Evolutionary conservation across 2,888 invertebrate species (phyloP).

Genomic region (Subacronicta megacephala): DNA sequence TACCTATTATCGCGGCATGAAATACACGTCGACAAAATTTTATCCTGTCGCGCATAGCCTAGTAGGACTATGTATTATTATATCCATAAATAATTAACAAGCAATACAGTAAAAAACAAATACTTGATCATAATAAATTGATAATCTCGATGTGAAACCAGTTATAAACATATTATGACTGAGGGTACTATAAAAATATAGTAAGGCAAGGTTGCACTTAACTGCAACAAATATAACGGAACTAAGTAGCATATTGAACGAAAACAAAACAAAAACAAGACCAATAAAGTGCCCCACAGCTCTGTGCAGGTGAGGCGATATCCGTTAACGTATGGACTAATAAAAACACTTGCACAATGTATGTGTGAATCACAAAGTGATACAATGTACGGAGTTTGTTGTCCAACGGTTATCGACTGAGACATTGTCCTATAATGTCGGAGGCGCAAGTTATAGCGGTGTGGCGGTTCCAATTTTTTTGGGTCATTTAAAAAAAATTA

Average conservation of each 20-base stretch:
- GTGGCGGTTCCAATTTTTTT: conserved; percentile 3
- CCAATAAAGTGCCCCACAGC: conserved; percentile 8
- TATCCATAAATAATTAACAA: neutral
- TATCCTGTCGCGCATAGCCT: too few relatives aligned
- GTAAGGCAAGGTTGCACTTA: neutral
- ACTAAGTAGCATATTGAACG: conserved; percentile 10
- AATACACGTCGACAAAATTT: too few relatives aligned
- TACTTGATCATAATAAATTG: neutral
- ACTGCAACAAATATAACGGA: conserved; percentile 28
- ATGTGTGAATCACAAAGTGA: conserved; percentile 21
- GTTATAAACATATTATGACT: neutral
- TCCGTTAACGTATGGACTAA: conserved; percentile 30
- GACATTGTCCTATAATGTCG: conserved; percentile 22
- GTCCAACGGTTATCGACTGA: conserved; percentile 24
- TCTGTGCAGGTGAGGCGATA: conserved; percentile 39
- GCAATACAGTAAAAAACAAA: neutral
- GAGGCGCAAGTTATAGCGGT: conserved; percentile 16
- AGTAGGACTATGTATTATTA: neutral
- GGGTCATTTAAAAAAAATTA: too few relatives aligned
- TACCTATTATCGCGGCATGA: too few relatives aligned
- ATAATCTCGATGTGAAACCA: conserved; percentile 6
- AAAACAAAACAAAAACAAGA: conserved; percentile 15
- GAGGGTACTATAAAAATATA: neutral
- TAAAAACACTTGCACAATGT: conserved; percentile 29
- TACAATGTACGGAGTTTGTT: conserved; percentile 28